Base-by-base conservation (phyloP, 2,888 invertebrate genomes). In the Lagria hirta region DNA sequence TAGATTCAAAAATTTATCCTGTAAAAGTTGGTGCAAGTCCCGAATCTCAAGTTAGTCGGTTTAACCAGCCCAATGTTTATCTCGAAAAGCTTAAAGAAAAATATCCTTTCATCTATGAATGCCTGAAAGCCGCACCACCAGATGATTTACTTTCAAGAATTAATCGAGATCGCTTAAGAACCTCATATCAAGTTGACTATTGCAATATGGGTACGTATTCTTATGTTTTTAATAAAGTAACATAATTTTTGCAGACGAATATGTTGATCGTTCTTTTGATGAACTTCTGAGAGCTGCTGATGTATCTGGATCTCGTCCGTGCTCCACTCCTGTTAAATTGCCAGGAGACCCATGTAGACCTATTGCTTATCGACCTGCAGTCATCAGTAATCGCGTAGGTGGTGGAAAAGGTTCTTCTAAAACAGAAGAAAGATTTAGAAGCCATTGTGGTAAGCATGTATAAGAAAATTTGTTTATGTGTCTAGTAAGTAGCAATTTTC, bases 91-190 rank as follows among this genome's bases (percentile, higher is more conserved):
- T 83, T 12, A 75, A 81, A 67, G 75, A 79, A 21, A 81, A 82
- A 56, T 80, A 80, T 61, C 83, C 83, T 16, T 79, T 78, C 72
- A 75, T 82, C 55, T 81, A 81, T 65, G 80, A 79, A 64, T 76
- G 80, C 33, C 61, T 82, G 26, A 76, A 79, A 58, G 77, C 74
- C 27, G 75, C 78, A 13, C 78, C 81, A 0, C 76, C 78, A 0
- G 74, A 78, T 1, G 79, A 80, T 33, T 62, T 80, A 27, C 75
- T 79, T 40, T 75, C 77, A 43, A 71, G 79, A n/a, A 78, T 83
- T 13, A 79, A 83, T 58, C 68, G 74, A 4, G 82, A 83, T 56
- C 68, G 83, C 16, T 71, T 81, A 49, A 75, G 77, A 54, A 75
- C 79, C 0, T 83, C 82, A 0, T 84, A 84, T 63, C 79, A 79